phyloP scores from a whole-genome alignment of 2,888 invertebrate genomes.

The Mythimna lalbum region DNA sequence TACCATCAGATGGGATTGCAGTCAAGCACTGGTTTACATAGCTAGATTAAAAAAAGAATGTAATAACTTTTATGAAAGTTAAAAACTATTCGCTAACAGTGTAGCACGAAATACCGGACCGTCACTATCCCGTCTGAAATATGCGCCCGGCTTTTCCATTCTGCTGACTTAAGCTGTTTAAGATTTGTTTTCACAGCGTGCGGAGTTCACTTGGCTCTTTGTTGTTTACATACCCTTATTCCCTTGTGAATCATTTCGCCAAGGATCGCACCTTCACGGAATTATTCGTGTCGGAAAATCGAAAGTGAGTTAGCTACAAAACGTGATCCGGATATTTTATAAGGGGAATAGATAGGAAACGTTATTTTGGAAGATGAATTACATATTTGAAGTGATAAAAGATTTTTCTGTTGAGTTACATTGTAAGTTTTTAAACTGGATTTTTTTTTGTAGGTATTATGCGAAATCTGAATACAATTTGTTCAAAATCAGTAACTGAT shows the following conservation, averaged over 20 bases:
- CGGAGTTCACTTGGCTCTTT: slow-evolving; percentile 26
- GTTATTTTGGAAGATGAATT: slow-evolving; percentile 4
- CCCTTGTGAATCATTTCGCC: slow-evolving; percentile 25
- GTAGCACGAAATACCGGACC: neutral
- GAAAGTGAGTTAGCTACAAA: slow-evolving; percentile 39
- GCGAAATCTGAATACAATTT: too few species aligned
- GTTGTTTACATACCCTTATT: slow-evolving; percentile 25
- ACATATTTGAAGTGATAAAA: neutral
- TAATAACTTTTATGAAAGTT: neutral
- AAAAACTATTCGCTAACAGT: neutral
- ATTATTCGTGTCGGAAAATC: slow-evolving; percentile 35
- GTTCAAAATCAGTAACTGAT: too few species aligned
- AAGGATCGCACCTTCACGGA: slow-evolving; percentile 37
- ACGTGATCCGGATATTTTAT: slow-evolving; percentile 46
- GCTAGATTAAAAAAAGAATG: too few species aligned
- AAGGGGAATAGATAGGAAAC: neutral
- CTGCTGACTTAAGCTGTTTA: slow-evolving; percentile 8
- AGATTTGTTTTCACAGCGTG: slow-evolving; percentile 14
- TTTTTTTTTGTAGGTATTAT: too few species aligned
- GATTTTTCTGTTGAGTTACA: neutral
- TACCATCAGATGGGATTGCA: too few species aligned
- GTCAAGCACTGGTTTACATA: too few species aligned
- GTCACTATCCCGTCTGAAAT: neutral
- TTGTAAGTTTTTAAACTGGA: neutral
- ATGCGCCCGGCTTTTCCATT: slow-evolving; percentile 31